Conservation (phyloP, 2,113 vertebrate genomes). For the Rhinoptilus africanus region DNA sequence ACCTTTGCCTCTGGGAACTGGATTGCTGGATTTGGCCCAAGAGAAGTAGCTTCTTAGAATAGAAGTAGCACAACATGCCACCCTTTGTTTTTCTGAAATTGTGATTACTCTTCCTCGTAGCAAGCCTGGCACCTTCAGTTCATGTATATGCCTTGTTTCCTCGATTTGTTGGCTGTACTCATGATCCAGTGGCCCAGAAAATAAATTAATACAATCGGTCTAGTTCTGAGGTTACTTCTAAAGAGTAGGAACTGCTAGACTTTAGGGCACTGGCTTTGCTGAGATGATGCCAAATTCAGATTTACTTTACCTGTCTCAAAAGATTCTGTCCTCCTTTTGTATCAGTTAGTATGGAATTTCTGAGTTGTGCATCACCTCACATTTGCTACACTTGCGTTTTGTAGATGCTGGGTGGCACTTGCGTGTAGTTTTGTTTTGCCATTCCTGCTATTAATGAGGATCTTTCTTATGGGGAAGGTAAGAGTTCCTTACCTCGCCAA, state of each 20-base stretch:
- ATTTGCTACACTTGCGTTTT: neutral
- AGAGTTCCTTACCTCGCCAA: fast-evolving
- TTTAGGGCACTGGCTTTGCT: neutral
- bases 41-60: neutral
- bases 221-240: neutral
- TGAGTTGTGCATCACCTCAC: neutral
- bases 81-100: neutral
- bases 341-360: neutral
- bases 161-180: neutral
- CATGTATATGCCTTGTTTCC: neutral
- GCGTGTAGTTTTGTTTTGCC: neutral
- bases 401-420: neutral
- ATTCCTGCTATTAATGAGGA: neutral
- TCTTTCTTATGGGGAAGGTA: neutral
- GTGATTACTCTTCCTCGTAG: neutral
- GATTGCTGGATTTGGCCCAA: neutral
- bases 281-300: neutral
- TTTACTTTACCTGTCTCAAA: neutral
- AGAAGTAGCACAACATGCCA: no score
- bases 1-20: neutral
- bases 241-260: neutral
- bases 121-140: neutral
- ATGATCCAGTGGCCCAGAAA: neutral
- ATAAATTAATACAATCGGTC: neutral
- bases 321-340: neutral